Percentiles rank a stretch among this genome's conserved stretches.
Conservation (phyloP, 2,797 vertebrate species). For the Manis pentadactyla region DNA sequence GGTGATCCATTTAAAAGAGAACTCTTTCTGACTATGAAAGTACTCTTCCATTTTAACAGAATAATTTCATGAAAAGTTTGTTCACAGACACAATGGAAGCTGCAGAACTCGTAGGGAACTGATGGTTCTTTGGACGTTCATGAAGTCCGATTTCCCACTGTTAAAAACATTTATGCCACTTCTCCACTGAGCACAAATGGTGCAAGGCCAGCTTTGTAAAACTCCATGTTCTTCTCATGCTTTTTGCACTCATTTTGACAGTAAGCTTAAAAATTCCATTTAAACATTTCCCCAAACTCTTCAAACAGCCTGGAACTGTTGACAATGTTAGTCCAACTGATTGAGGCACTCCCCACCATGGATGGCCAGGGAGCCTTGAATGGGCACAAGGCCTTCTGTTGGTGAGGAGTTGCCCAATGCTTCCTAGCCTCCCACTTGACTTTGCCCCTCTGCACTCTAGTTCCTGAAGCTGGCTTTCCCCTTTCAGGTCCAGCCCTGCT, state of each 20-base stretch:
- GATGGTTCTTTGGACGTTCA: neutral
- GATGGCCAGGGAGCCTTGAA: neutral
- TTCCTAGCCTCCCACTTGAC: neutral
- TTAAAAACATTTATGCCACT: neutral
- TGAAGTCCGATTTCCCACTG: constrained; percentile 13
- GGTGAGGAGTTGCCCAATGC: neutral
- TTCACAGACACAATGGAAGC: neutral
- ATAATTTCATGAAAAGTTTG: constrained; percentile 44
- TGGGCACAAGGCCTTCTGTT: neutral
- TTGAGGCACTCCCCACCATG: no score
- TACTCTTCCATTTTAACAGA: constrained; percentile 60
- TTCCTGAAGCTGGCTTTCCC: neutral
- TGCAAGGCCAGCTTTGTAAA: constrained; percentile 1
- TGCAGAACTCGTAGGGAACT: neutral
- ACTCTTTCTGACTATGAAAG: constrained; percentile 19
- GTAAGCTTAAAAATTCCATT: constrained; percentile 5
- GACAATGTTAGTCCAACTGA: neutral
- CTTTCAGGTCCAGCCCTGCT: neutral
- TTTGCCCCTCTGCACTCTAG: neutral
- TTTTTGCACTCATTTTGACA: constrained; percentile 24
- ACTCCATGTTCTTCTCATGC: neutral
- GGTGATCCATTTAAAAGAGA: constrained; percentile 17
- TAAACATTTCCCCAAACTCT: constrained; percentile 18
- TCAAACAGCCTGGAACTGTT: neutral
- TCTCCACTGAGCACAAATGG: neutral